Evolutionary conservation across 2,797 vertebrate genomes (phyloP).

Genomic region (Cuculus canorus): DNA sequence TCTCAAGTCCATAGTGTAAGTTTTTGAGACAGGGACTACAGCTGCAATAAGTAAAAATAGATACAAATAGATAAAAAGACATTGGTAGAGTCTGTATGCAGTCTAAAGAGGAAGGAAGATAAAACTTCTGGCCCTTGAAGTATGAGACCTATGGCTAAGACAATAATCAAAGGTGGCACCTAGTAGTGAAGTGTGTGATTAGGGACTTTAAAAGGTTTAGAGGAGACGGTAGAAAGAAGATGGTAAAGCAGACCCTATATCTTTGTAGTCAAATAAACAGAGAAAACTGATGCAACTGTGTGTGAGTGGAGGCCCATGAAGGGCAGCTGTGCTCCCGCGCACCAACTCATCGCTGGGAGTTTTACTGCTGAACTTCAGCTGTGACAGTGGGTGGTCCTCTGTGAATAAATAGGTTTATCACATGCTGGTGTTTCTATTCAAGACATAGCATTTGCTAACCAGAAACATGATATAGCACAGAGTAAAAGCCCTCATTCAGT

Average conservation of each 20-base stretch:
- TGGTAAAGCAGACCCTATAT: neutral
- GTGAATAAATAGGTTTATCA: neutral
- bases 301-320: accelerated
- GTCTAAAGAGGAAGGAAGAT: neutral
- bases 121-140: neutral
- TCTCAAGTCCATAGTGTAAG: neutral
- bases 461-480: neutral
- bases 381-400: neutral
- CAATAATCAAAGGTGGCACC: neutral
- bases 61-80: neutral
- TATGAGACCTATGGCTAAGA: neutral
- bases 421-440: neutral
- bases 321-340: neutral
- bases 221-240: neutral
- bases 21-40: neutral
- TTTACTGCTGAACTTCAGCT: neutral
- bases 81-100: neutral
- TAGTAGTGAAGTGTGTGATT: neutral
- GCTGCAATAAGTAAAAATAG: neutral
- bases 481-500: neutral
- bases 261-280: accelerated
- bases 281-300: neutral
- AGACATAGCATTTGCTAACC: neutral
- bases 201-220: neutral
- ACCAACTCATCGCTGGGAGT: accelerated